Evolutionary conservation across 2,113 vertebrate genomes (phyloP).

Genomic region (Anser brachyrhynchus): DNA sequence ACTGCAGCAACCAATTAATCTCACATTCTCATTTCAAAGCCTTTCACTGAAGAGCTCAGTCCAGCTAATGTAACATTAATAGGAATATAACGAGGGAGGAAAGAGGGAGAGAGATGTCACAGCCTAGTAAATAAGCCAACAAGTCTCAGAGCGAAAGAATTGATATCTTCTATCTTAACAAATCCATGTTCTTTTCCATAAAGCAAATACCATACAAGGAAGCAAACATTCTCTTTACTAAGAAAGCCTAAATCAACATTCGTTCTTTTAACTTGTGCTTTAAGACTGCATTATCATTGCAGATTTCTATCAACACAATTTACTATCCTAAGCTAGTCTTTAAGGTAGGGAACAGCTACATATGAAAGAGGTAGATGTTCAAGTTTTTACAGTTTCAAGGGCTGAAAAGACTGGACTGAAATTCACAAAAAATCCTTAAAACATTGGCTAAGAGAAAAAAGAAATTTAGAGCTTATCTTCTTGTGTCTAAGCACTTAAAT

Average conservation of each 20-base stretch:
- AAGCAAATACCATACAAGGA: not conserved
- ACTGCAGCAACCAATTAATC: not conserved
- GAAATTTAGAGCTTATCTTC: not conserved
- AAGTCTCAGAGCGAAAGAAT: not conserved
- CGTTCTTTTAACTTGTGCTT: not conserved
- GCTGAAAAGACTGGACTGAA: not conserved
- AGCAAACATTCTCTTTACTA: not conserved
- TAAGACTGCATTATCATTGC: not conserved
- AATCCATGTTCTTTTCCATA: not conserved
- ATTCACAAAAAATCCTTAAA: not conserved
- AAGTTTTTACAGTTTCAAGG: not conserved
- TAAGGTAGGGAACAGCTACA: not conserved
- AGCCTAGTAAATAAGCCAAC: not conserved
- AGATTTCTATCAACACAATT: not conserved
- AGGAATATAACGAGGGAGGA: not conserved
- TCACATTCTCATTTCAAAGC: not conserved
- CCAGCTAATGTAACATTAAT: not conserved
- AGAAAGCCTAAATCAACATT: not conserved
- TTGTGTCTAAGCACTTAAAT: not conserved
- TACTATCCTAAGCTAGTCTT: not conserved
- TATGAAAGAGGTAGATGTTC: rapidly evolving
- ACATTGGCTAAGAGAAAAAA: not conserved
- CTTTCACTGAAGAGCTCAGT: not conserved
- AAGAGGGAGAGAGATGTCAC: not conserved
- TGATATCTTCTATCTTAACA: not conserved